Percentiles rank a stretch among this genome's conserved stretches.
Conservation (phyloP, 2,888 invertebrate genomes). For the Dryomyza anilis region DNA sequence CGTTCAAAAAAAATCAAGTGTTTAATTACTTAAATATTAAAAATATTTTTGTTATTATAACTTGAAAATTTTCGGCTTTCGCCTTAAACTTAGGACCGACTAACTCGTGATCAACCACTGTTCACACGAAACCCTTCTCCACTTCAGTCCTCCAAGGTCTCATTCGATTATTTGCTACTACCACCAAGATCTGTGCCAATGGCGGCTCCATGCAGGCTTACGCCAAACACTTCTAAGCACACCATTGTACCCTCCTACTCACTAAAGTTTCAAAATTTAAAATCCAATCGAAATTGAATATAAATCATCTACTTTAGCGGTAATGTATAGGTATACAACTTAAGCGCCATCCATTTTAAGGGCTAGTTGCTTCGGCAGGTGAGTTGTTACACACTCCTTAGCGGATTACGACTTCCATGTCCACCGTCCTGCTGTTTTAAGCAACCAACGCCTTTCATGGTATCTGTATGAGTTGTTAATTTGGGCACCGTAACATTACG, state of each 20-base stretch:
- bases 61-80: conserved; percentile 62
- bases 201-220: conserved; percentile 63
- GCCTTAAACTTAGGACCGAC: conserved; percentile 40
- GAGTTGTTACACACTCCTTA: conserved; percentile 65
- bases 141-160: conserved; percentile 67
- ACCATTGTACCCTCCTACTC: conserved; percentile 67
- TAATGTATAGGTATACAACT: conserved; percentile 64
- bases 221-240: conserved; percentile 69
- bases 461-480: conserved; percentile 11
- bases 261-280: conserved; percentile 63
- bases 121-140: conserved; percentile 68
- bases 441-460: conserved; percentile 69
- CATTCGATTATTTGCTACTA: conserved; percentile 69
- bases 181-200: conserved; percentile 55
- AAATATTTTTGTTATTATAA: not conserved
- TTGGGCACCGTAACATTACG: conserved; percentile 60
- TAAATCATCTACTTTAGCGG: conserved; percentile 21
- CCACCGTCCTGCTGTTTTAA: conserved; percentile 74
- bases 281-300: conserved; percentile 13
- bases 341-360: conserved; percentile 72
- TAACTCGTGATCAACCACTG: not conserved
- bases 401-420: conserved; percentile 78
- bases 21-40: not conserved
- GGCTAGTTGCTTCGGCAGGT: conserved; percentile 70
- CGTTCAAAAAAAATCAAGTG: not conserved